Percentiles rank a stretch among this genome's conserved stretches.
Conservation (phyloP, 2,113 vertebrate genomes). For the Amphiprion percula region DNA sequence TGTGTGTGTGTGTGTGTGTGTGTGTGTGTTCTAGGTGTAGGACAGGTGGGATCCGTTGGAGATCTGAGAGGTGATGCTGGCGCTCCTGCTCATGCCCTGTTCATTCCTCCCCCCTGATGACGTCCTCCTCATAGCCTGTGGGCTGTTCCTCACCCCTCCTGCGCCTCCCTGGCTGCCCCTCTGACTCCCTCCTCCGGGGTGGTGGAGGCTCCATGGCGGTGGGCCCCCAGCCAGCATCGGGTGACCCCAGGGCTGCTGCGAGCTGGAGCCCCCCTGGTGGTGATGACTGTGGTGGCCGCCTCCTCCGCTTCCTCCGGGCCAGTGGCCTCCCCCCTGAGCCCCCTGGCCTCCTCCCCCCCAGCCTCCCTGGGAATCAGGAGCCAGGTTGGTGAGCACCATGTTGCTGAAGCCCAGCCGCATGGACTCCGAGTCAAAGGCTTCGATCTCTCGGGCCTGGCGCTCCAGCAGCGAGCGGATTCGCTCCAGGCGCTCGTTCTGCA, state of each 20-base stretch:
- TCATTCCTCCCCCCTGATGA: conserved; percentile 95
- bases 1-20: no score
- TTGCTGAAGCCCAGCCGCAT: conserved; percentile 99
- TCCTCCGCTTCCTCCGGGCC: conserved; percentile 82
- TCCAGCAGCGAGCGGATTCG: conserved; percentile 96
- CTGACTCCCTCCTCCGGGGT: conserved; percentile 90
- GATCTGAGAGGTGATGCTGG: conserved; percentile 99
- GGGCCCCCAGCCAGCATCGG: conserved; percentile 93
- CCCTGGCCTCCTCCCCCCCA: conserved; percentile 90
- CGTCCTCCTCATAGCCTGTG: conserved; percentile 95
- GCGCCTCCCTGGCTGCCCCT: conserved; percentile 85
- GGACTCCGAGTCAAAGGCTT: conserved; percentile 98
- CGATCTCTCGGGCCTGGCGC: conserved; percentile 86
- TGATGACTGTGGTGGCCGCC: conserved; percentile 79
- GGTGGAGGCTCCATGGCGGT: conserved; percentile 95
- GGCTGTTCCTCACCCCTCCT: conserved; percentile 96
- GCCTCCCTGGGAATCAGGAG: conserved; percentile 87
- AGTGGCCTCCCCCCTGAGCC: conserved; percentile 89
- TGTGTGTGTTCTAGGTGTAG: conserved; percentile 88
- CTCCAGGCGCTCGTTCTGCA: conserved; percentile 96
- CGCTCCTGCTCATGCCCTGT: conserved; percentile 98
- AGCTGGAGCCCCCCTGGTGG: conserved; percentile 91
- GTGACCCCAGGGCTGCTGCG: conserved; percentile 95
- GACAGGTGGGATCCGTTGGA: conserved; percentile 99
- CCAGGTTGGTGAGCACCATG: conserved; percentile 88